Base-by-base conservation (phyloP, 2,797 vertebrate genomes). In the Acipenser transmontanus region DNA sequence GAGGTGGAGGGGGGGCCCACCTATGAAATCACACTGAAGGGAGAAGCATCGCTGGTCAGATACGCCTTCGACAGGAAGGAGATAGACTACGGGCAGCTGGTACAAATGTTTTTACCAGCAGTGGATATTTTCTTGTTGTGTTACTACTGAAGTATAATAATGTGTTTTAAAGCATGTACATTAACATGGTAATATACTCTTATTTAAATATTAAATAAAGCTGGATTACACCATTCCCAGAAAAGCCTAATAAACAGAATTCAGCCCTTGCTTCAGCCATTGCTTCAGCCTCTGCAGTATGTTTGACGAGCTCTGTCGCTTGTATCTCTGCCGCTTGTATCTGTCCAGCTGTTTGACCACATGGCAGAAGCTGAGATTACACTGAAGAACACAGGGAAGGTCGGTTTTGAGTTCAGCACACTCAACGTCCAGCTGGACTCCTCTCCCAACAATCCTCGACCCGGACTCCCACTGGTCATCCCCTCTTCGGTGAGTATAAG, bases 1-100 rank as follows among this genome's bases (percentile, higher is more conserved):
- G 65, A 70, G 7, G 92, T 98, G 7, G 84, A 92, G 66, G 93
- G 91, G 1, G 96, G 95, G 0, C 93, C 93, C 0, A 82, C 74
- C 9, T 97, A 97, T 4, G 68, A 91, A 49, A 48, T 98, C 8
- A 9, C 6, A 0, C 84, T 97, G 17, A 78, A 70, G 1, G 93
- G 94, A 69, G 86, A 93, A 69, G 89, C 94, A 7, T 94, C 94
- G 0, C 56, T 81, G 6, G 78, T 93, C 82, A 82, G n/a, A 50
- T 98, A 94, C 67, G 73, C 73, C 7, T 81, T 97, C 6, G 81
- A 91, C 66, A 62, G 50, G 7, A 79, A 70, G 0, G 69, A 87
- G 49, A 81, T 98, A 0, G 66, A 94, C 81, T 91, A 88, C 0
- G 93, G 94, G 47, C 71, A 82, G 59, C 93, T 92, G 93, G 94